Base-by-base conservation (phyloP, 1,140 invertebrate genomes). In the Tribolium castaneum region DNA sequence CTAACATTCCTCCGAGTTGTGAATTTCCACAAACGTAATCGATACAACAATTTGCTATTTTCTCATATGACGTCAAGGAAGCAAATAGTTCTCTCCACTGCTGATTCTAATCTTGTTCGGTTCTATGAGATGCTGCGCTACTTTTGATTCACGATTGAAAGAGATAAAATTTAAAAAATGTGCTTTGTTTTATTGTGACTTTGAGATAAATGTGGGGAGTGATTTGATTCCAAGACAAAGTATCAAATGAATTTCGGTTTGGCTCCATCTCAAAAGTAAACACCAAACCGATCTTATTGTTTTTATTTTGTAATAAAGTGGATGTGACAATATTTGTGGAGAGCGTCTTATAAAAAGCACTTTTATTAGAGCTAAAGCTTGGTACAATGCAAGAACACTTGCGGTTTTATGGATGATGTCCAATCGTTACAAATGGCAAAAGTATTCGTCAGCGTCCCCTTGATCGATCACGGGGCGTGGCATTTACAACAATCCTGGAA, bases 401-500 rank as follows among this genome's bases (percentile, higher is more conserved):
- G 70, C 45, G 50, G 45, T 35, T 77, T 72, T 71, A 77, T 71
- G 62, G 70, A 56, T 77, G 76, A 78, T 70, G 73, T 71, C 77
- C 77, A 76, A 49, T 79, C 73, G 75, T 79, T 74, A 73, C 72
- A 79, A 76, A 79, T 75, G 45, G 75, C 62, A 79, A 79, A 79
- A 76, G 77, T 54, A 30, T 77, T 22, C 73, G 77, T 79, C 71
- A 73, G 77, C 77, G 34, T 45, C 14, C 70, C 54, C 45, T 76
- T 77, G 75, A 80, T 80, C 78, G 78, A 80, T 80, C 54, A 52
- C 59, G 51, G 75, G 78, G 78, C 52, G 78, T 80, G 78, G 78
- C 78, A 75, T 76, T 74, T 52, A 59, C 52, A 73, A 73, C 70
- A 52, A 49, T 59, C 56, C 51, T 62, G 7, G 49, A 75, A 79